phyloP scores from a whole-genome alignment of 2,113 vertebrate species.

The Oreochromis tanganicae region DNA sequence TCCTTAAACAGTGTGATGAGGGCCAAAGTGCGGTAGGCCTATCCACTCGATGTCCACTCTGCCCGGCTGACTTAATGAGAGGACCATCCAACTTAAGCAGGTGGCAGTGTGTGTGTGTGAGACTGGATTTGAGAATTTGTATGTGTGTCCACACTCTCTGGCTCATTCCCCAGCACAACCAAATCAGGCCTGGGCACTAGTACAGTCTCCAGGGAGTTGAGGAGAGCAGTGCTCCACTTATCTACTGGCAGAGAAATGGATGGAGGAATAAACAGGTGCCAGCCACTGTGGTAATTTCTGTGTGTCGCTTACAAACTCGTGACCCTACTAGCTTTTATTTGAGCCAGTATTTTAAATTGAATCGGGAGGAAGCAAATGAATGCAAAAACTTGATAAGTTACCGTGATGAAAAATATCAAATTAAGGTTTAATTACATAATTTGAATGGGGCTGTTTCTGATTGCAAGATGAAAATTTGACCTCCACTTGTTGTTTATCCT shows the following conservation, averaged over 20 bases:
- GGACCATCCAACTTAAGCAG: conserved; percentile 28
- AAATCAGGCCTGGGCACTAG: conserved; percentile 15
- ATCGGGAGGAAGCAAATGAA: neutral
- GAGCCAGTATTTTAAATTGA: neutral
- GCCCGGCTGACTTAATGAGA: conserved; percentile 14
- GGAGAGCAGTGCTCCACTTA: conserved; percentile 42
- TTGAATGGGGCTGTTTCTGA: neutral
- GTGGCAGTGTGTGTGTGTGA: conserved; percentile 11
- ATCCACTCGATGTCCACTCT: conserved; percentile 13
- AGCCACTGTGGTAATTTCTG: conserved; percentile 18
- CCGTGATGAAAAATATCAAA: neutral
- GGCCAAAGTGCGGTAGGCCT: neutral
- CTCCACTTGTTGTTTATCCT: neutral
- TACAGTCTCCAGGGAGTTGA: conserved; percentile 5
- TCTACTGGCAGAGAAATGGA: conserved; percentile 47
- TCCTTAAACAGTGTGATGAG: neutral
- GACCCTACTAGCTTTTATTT: neutral
- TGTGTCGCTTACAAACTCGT: neutral
- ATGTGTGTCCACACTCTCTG: conserved; percentile 18
- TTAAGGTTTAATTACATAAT: neutral
- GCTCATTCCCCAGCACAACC: conserved; percentile 41
- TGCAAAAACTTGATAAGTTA: neutral
- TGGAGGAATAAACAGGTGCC: conserved; percentile 30
- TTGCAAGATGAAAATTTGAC: neutral
- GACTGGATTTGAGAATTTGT: neutral